phyloP scores from a whole-genome alignment of 1,140 invertebrate species.

The Ladona fulva region DNA sequence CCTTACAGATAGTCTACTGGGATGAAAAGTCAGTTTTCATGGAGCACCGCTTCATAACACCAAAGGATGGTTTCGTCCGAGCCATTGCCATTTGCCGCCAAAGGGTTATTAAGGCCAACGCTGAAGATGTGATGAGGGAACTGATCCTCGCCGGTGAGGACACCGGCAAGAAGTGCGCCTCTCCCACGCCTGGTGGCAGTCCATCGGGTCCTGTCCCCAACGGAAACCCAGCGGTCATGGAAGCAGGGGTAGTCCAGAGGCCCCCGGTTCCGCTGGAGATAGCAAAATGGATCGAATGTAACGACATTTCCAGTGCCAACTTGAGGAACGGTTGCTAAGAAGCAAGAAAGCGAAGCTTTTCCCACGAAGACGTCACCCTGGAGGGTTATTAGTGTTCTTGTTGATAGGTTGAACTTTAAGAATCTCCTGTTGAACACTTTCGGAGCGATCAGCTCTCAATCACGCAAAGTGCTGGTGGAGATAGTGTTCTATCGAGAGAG shows the following conservation, averaged over 20 bases:
- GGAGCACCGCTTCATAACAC: constrained; percentile 76
- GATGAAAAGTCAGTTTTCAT: constrained; percentile 74
- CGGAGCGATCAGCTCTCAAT: no score
- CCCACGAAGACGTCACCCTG: background rate
- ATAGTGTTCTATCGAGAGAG: no score
- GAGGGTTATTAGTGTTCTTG: background rate
- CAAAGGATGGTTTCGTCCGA: constrained; percentile 66
- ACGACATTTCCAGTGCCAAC: constrained; percentile 55
- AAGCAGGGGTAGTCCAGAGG: constrained; percentile 37
- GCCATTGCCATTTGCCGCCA: constrained; percentile 70
- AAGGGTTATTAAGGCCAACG: constrained; percentile 60
- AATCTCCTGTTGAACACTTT: no score
- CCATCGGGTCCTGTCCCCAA: constrained; percentile 38
- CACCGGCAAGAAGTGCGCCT: constrained; percentile 35
- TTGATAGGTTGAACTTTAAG: no score
- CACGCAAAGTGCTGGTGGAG: no score
- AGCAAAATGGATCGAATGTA: constrained; percentile 55
- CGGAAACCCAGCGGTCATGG: constrained; percentile 28
- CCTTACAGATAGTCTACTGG: constrained; percentile 64
- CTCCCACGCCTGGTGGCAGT: constrained; percentile 31
- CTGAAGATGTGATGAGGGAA: constrained; percentile 42
- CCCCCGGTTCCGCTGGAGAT: constrained; percentile 51
- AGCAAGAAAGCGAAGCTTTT: background rate
- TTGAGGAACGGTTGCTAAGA: constrained; percentile 30
- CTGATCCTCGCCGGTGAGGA: constrained; percentile 33